Conservation (phyloP, 2,113 vertebrate species). For the Melanocharis versteri region DNA sequence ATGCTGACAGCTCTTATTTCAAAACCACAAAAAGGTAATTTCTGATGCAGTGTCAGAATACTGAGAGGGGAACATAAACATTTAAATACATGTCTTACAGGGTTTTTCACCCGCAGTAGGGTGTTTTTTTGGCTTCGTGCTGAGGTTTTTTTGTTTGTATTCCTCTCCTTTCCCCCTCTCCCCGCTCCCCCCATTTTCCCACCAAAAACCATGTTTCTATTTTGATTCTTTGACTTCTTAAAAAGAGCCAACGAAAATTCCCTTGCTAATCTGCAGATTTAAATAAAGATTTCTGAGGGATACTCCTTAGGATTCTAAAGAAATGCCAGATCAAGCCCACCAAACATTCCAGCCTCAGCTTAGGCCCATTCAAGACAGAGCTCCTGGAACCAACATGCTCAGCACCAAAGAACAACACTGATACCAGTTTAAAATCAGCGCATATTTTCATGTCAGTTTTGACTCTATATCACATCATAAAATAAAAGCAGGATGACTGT, state of each 20-base stretch:
- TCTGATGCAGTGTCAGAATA: neutral
- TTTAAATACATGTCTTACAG: neutral
- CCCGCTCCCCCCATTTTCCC: accelerated
- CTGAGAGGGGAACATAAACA: accelerated
- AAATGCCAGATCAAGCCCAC: neutral
- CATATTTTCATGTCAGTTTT: neutral
- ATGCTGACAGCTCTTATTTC: neutral
- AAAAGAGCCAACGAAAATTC: accelerated
- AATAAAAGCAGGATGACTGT: neutral
- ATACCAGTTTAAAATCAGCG: neutral
- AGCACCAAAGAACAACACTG: neutral
- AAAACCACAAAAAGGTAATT: neutral
- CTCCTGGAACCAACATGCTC: neutral
- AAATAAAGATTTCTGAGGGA: neutral
- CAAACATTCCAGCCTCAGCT: neutral
- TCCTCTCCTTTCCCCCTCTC: accelerated
- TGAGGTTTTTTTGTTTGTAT: accelerated
- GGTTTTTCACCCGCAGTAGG: neutral
- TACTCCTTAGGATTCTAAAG: neutral
- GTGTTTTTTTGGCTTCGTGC: neutral
- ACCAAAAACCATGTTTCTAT: neutral
- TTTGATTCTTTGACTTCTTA: neutral
- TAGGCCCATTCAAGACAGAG: neutral
- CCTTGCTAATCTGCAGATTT: neutral
- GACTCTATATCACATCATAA: neutral